phyloP scores from a whole-genome alignment of 2,888 invertebrate species.

The Caenorhabditis becei region DNA sequence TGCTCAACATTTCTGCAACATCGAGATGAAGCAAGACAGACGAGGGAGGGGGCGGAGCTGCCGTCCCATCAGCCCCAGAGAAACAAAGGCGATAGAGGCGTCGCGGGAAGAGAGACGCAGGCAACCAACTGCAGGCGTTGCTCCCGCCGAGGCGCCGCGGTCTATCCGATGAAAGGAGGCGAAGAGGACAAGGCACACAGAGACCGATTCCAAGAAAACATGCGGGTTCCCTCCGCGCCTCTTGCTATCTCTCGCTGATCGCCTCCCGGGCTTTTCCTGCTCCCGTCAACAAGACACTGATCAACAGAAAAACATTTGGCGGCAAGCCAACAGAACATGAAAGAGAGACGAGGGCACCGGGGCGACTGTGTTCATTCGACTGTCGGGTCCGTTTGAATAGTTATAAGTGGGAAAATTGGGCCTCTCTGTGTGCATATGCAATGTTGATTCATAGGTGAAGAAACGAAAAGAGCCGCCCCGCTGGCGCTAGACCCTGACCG shows the following conservation, averaged over 20 bases:
- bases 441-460: constrained; percentile 41
- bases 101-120: constrained; percentile 30
- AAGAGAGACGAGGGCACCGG: background rate
- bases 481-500: constrained; percentile 29
- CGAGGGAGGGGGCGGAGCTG: constrained; percentile 46
- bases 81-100: background rate
- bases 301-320: constrained; percentile 5
- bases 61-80: constrained; percentile 17
- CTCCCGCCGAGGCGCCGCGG: constrained; percentile 16
- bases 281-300: constrained; percentile 1
- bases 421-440: constrained; percentile 36
- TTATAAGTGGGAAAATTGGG: constrained; percentile 25
- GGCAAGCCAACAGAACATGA: background rate
- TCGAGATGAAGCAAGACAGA: constrained; percentile 8
- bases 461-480: constrained; percentile 4
- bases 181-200: background rate
- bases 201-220: constrained; percentile 21
- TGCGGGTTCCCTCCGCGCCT: background rate
- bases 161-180: background rate
- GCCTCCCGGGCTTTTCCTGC: background rate
- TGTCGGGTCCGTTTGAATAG: constrained; percentile 10
- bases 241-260: background rate
- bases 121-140: constrained; percentile 15
- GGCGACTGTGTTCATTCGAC: background rate
- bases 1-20: constrained; percentile 21